Percentiles rank a stretch among this genome's conserved stretches.
phyloP scores from a whole-genome alignment of 2,797 vertebrate species.

The Microctenopoma lineatum region DNA sequence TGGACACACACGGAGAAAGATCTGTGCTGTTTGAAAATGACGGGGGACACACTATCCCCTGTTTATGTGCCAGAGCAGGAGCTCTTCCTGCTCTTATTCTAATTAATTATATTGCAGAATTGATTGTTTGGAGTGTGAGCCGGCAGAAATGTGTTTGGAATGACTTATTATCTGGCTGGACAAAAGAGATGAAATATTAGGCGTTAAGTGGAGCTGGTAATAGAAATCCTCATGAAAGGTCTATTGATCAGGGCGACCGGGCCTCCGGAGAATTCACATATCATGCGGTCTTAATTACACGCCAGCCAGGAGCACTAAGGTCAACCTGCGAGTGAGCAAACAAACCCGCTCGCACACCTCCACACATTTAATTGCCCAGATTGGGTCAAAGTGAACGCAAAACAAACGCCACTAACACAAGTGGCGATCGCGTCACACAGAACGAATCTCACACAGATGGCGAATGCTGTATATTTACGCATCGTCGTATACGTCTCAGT shows the following conservation, averaged over 20 bases:
- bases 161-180: slow-evolving; percentile 81
- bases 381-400: slow-evolving; percentile 4
- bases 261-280: slow-evolving; percentile 77
- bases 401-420: not conserved
- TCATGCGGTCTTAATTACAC: slow-evolving; percentile 83
- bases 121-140: slow-evolving; percentile 81
- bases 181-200: slow-evolving; percentile 87
- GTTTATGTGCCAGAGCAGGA: slow-evolving; percentile 49
- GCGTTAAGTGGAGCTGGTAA: slow-evolving; percentile 85
- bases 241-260: slow-evolving; percentile 81
- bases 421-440: not conserved
- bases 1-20: slow-evolving; percentile 21
- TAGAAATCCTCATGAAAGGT: slow-evolving; percentile 83
- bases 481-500: too few species aligned
- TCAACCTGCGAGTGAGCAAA: slow-evolving; percentile 51
- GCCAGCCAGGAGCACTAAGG: slow-evolving; percentile 57
- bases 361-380: slow-evolving; percentile 11
- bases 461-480: too few species aligned
- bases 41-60: slow-evolving; percentile 58
- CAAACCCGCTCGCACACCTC: slow-evolving; percentile 7
- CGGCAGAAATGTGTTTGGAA: slow-evolving; percentile 81
- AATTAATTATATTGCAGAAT: slow-evolving; percentile 82
- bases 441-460: not conserved
- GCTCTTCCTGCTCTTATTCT: slow-evolving; percentile 70
- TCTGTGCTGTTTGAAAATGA: slow-evolving; percentile 36